phyloP scores from a whole-genome alignment of 2,113 vertebrate species.

The Enhydra lutris region DNA sequence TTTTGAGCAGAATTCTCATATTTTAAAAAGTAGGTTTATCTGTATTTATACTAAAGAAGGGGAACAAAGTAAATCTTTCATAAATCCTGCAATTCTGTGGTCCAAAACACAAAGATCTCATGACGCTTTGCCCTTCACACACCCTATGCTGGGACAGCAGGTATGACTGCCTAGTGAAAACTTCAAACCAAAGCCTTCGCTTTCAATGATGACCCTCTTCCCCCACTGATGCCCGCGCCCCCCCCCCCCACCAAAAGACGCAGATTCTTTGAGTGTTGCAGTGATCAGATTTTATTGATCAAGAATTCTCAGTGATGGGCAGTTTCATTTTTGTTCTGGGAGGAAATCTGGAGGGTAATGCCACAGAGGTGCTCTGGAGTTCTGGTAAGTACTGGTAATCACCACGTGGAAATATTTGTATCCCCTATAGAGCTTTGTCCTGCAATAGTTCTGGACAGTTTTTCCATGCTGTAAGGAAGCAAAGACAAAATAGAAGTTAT shows the following conservation, averaged over 20 bases:
- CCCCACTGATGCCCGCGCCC: no score
- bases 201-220: neutral
- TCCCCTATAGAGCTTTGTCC: neutral
- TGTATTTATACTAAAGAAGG: neutral
- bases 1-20: neutral
- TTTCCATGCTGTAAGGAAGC: neutral
- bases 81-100: neutral
- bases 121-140: neutral
- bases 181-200: neutral
- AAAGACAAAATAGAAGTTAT: neutral
- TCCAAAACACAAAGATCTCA: neutral
- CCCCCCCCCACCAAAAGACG: neutral
- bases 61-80: neutral
- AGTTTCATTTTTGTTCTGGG: neutral
- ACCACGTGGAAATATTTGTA: neutral
- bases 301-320: neutral
- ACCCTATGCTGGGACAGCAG: neutral
- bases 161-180: neutral
- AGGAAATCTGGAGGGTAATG: neutral
- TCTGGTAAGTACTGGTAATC: neutral
- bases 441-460: neutral
- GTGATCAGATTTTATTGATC: conserved; percentile 36
- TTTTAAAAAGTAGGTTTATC: neutral
- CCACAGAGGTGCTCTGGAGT: neutral
- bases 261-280: neutral